These are phyloP conservation scores for Morpho deidamia DNA, from an alignment of 2,888 invertebrate genomes.

Conservation along the genomic window DNA sequence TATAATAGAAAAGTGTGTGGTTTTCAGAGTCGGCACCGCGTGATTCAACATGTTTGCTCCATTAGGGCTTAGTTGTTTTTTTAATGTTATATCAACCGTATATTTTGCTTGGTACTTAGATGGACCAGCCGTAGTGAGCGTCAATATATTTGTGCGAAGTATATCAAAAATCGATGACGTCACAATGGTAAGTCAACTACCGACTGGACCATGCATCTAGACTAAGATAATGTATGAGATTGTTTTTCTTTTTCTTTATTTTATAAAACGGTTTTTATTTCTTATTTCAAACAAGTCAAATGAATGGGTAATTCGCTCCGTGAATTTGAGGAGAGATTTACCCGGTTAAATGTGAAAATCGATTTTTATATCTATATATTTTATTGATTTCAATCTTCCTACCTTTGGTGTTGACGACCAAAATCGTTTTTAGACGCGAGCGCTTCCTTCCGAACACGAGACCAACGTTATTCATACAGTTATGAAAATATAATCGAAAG, in stretches of 20 bases:
- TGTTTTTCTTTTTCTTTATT: conserved; percentile 26
- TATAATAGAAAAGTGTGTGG: conserved; percentile 30
- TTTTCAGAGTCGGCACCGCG: conserved; percentile 39
- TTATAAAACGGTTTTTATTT: conserved; percentile 42
- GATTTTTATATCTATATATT: conserved; percentile 30
- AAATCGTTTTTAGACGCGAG: conserved; percentile 72
- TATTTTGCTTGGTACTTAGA: conserved; percentile 81
- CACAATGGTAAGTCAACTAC: conserved; percentile 94
- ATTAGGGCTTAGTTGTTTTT: conserved; percentile 52
- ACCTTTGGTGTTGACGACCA: conserved; percentile 74
- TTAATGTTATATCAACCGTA: conserved; percentile 51
- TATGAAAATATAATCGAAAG: not conserved
- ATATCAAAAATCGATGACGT: conserved; percentile 99
- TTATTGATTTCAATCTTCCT: conserved; percentile 49
- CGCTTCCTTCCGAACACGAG: conserved; percentile 7
- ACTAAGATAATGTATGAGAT: conserved; percentile 51
- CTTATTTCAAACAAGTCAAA: conserved; percentile 64
- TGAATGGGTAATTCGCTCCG: conserved; percentile 73
- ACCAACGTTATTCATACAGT: too few relatives aligned
- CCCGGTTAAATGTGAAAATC: conserved; percentile 52
- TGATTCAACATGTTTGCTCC: conserved; percentile 34
- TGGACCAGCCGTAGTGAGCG: conserved; percentile 97
- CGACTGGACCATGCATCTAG: conserved; percentile 60
- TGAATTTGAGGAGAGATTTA: conserved; percentile 56
- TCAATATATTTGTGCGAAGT: conserved; percentile 99